phyloP scores from a whole-genome alignment of 2,797 vertebrate genomes.

The Paratrypauchen microcephalus region DNA sequence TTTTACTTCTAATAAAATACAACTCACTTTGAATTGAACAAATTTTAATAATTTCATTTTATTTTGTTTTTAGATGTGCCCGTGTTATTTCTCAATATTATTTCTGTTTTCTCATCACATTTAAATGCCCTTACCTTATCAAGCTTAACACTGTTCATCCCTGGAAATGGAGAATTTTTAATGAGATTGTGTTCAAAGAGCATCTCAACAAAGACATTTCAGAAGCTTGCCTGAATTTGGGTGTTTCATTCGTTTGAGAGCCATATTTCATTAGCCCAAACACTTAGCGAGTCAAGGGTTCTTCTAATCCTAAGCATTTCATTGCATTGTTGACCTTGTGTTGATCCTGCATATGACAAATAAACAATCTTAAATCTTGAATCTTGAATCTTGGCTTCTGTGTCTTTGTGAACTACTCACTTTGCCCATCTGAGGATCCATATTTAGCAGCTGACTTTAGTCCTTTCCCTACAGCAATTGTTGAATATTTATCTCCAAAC shows the following conservation, averaged over 20 bases:
- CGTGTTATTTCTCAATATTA: no score
- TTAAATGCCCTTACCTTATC: constrained; percentile 19
- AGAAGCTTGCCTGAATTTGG: constrained; percentile 41
- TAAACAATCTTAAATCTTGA: no score
- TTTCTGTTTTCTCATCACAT: background rate
- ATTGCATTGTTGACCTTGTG: no score
- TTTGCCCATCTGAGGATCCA: constrained; percentile 44
- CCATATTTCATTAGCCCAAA: constrained; percentile 50
- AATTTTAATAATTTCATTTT: no score
- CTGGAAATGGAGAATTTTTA: constrained; percentile 46
- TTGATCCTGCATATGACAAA: no score
- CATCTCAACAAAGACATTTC: constrained; percentile 47
- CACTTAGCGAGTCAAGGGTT: no score
- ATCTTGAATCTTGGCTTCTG: no score
- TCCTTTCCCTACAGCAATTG: constrained; percentile 19
- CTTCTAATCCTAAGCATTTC: no score
- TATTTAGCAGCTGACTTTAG: constrained; percentile 43
- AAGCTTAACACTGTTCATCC: constrained; percentile 35
- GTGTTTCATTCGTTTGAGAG: constrained; percentile 37
- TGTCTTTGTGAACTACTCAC: constrained; percentile 41
- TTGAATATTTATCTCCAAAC: constrained; percentile 41
- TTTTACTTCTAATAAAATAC: no score
- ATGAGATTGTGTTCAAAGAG: constrained; percentile 45
- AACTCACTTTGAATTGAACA: no score
- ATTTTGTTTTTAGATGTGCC: no score